These are phyloP conservation scores for Lordiphosa stackelbergi DNA, from an alignment of 1,140 invertebrate genomes.

Conservation along the genomic window DNA sequence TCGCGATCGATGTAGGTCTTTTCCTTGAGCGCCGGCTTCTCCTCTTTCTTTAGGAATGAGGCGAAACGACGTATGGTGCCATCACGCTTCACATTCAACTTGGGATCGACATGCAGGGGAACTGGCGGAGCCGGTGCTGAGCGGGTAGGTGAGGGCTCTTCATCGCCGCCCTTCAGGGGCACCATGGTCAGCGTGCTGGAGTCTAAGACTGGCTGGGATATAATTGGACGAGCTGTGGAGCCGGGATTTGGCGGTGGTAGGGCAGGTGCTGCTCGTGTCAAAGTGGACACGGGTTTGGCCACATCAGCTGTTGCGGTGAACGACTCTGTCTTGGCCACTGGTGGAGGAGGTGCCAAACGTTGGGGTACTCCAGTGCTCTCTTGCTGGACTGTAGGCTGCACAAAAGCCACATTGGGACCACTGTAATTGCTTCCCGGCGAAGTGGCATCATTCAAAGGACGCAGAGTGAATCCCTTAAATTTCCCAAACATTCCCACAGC, in stretches of 20 bases:
- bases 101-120: slow-evolving; percentile 64
- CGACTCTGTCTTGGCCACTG: slow-evolving; percentile 26
- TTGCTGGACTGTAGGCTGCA: slow-evolving; percentile 68
- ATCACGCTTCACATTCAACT: slow-evolving; percentile 78
- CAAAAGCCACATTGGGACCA: slow-evolving; percentile 75
- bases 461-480: slow-evolving; percentile 89
- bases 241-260: slow-evolving; percentile 79
- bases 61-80: slow-evolving; percentile 85
- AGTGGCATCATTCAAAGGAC: slow-evolving; percentile 79
- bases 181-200: slow-evolving; percentile 86
- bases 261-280: slow-evolving; percentile 76
- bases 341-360: slow-evolving; percentile 66
- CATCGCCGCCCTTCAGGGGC: slow-evolving; percentile 82
- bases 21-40: slow-evolving; percentile 80
- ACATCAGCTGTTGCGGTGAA: not conserved
- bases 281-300: slow-evolving; percentile 28
- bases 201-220: slow-evolving; percentile 88
- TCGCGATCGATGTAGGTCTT: slow-evolving; percentile 84
- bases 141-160: slow-evolving; percentile 76
- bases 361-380: slow-evolving; percentile 55
- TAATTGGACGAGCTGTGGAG: slow-evolving; percentile 82
- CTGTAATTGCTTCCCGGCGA: slow-evolving; percentile 58
- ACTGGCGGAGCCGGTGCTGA: slow-evolving; percentile 66
- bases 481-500: slow-evolving; percentile 85
- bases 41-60: slow-evolving; percentile 85